Conservation (phyloP, 2,888 invertebrate species). For the Ophonus ardosiacus region DNA sequence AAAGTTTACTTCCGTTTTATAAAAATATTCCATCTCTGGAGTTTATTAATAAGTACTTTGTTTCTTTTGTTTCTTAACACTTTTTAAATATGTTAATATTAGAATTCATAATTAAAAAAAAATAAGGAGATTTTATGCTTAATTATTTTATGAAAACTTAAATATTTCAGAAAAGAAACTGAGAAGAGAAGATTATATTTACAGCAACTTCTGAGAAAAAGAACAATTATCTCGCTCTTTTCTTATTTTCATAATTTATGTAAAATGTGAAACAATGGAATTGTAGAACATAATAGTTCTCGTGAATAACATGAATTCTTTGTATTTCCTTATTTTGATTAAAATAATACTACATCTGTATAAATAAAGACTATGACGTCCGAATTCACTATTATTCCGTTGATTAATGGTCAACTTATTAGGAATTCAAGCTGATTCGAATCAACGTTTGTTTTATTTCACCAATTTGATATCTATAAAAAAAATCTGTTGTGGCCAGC, state of each 20-base stretch:
- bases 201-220: neutral
- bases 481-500: no score
- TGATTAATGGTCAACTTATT: no score
- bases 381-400: no score
- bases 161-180: constrained; percentile 28
- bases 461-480: no score
- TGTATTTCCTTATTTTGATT: no score
- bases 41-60: constrained; percentile 41
- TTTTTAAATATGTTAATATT: constrained; percentile 39
- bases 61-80: constrained; percentile 27
- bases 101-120: neutral
- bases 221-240: constrained; percentile 8
- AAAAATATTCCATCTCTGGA: constrained; percentile 16
- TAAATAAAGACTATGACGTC: no score
- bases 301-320: no score
- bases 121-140: constrained; percentile 47
- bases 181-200: constrained; percentile 20
- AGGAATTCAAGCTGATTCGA: no score
- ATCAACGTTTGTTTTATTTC: no score
- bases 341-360: no score
- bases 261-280: no score
- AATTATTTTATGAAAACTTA: constrained; percentile 36
- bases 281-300: no score
- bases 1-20: constrained; percentile 45
- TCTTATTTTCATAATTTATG: neutral